Base-by-base conservation (phyloP, 2,113 vertebrate species). In the Myotis yumanensis region DNA sequence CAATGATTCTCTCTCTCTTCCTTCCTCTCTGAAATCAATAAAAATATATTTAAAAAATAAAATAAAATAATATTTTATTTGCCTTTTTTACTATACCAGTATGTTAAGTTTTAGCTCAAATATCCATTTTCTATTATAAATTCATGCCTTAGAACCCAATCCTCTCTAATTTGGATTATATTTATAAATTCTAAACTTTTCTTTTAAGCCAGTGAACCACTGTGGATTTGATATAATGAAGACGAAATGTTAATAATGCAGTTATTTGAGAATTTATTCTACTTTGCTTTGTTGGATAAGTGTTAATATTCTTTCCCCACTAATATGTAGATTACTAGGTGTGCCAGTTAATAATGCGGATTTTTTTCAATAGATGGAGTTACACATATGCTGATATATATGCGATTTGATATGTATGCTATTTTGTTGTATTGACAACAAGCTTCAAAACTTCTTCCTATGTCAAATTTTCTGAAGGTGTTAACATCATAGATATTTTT, bases 221-320 rank as follows among this genome's bases (percentile, higher is more conserved):
- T 43, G 1, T 43, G 30, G 40, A 48, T 75, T 92, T 80, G 54
- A n/a, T 71, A 20, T 14, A 64, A 18, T 88, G 11, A 76, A 51
- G 59, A 37, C 2, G 22, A n/a, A 66, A 12, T 57, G 22, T 68
- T 88, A 66, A 23, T 89, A 80, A 43, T n/a, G 46, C 28, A 51
- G n/a, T 90, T 84, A 85, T 40, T 81, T 93, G 76, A 82, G 69
- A 95, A 73, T 83, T 87, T 86, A 32, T 23, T 79, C 2, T 30
- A 9, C 62, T 95, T 86, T 77, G 43, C 22, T 57, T 64, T 89
- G 23, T 72, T 83, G n/a, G 11, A 69, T 48, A 85, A 90, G 11
- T 46, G 8, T 66, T 32, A 76, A 10, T 84, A 40, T 90, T 96
- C 32, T 80, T 90, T 57, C 46, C 88, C 28, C 2, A 22, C 3